Evolutionary conservation across 2,888 invertebrate genomes (phyloP).

Genomic region (Eupithecia pulchellata): DNA sequence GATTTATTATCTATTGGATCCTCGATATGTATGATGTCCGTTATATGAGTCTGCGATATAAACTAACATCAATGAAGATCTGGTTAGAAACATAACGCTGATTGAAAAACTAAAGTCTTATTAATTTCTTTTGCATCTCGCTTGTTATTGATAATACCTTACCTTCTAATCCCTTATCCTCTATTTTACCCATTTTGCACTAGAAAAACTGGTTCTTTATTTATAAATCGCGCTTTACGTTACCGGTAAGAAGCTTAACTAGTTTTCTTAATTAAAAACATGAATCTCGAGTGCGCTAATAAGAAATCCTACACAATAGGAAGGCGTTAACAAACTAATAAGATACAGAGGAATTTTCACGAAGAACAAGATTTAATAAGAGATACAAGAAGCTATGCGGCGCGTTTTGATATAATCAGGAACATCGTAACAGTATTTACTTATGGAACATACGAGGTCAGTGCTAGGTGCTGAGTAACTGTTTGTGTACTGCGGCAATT

Average conservation of each 20-base stretch:
- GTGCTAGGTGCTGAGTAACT: constrained; percentile 63
- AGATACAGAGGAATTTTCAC: constrained; percentile 46
- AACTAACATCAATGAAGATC: constrained; percentile 24
- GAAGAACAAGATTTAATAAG: constrained; percentile 47
- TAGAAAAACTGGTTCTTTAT: background rate
- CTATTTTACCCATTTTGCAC: background rate
- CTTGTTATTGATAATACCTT: background rate
- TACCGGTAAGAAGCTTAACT: constrained; percentile 11
- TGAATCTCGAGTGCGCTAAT: constrained; percentile 33
- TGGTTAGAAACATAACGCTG: background rate
- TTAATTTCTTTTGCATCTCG: background rate
- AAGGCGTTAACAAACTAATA: constrained; percentile 45
- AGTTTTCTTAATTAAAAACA: constrained; percentile 31
- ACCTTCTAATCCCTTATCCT: too few relatives aligned
- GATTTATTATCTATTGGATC: constrained; percentile 53
- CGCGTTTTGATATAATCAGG: constrained; percentile 51
- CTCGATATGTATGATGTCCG: constrained; percentile 36
- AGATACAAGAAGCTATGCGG: constrained; percentile 48
- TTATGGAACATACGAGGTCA: constrained; percentile 63
- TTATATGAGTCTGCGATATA: constrained; percentile 30
- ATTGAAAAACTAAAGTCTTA: background rate
- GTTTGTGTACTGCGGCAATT: constrained; percentile 80
- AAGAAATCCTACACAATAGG: constrained; percentile 41
- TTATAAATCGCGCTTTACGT: background rate
- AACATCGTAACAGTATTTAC: constrained; percentile 59